Percentiles rank a stretch among this genome's conserved stretches.
These are phyloP conservation scores for Zaprionus lachaisei DNA, from an alignment of 1,140 invertebrate species.

Conservation along the genomic window DNA sequence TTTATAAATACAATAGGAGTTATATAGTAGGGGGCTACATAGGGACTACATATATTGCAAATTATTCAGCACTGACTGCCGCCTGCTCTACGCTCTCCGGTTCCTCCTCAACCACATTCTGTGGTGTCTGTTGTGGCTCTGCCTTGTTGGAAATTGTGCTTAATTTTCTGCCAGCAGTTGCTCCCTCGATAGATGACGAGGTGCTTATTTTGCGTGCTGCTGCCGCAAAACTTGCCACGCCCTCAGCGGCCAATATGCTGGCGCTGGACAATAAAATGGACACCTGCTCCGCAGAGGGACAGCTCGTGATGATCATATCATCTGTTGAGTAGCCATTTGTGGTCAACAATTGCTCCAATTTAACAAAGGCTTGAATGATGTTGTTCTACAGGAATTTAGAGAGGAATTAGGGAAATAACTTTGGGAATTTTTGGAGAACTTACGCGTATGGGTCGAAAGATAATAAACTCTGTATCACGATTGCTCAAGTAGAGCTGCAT, in stretches of 20 bases:
- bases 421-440: slow-evolving; percentile 47
- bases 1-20: slow-evolving; percentile 32
- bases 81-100: slow-evolving; percentile 13
- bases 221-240: slow-evolving; percentile 72
- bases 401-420: background rate
- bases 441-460: slow-evolving; percentile 96
- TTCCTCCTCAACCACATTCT: slow-evolving; percentile 10
- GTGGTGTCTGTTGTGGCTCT: slow-evolving; percentile 31
- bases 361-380: slow-evolving; percentile 93
- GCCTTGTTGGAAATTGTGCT: slow-evolving; percentile 60
- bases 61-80: slow-evolving; percentile 26
- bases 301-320: slow-evolving; percentile 92
- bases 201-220: slow-evolving; percentile 73
- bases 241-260: slow-evolving; percentile 86
- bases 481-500: slow-evolving; percentile 99
- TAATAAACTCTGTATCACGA: slow-evolving; percentile 97
- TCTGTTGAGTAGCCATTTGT: slow-evolving; percentile 91
- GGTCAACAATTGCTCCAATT: slow-evolving; percentile 91
- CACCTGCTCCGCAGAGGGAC: slow-evolving; percentile 95
- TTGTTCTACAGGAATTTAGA: slow-evolving; percentile 89
- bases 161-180: slow-evolving; percentile 43
- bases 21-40: slow-evolving; percentile 18
- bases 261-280: slow-evolving; percentile 94
- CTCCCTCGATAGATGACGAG: slow-evolving; percentile 65
- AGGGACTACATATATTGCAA: slow-evolving; percentile 56